Base-by-base conservation (phyloP, 2,888 invertebrate species). In the Sisyra terminalis region DNA sequence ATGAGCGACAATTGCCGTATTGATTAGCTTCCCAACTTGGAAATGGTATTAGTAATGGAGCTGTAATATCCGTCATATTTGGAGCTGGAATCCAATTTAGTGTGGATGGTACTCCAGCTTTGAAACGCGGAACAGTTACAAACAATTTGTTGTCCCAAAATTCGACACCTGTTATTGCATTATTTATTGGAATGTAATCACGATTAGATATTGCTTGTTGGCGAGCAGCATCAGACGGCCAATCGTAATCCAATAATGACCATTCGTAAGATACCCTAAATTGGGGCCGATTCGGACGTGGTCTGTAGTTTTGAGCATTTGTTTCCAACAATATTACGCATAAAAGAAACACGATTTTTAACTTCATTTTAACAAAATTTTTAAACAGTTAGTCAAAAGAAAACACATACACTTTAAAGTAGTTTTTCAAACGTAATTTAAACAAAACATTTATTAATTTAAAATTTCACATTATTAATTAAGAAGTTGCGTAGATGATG, bases 211-310 rank as follows among this genome's bases (percentile, higher is more conserved):
- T 56, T 46, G 73, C 75, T 46, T 59, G 60, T 39, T 66, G 61
- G 47, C 70, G 69, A 13, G 65, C 65, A 48, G 66, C 70, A 39
- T 67, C 69, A 47, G 66, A 66, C 30, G 69, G 70, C 78, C 79
- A 83, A 24, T 71, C 70, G 61, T 74, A 78, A 55, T 81, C 77
- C 47, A 81, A 63, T 47, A 68, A 69, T 55, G 71, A 73, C 82
- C 82, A 83, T 63, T 81, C 78, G 60, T 78, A 77, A 45, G 76
- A 69, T 29, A 79, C 80, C 45, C 71, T 67, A 58, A 82, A 80
- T 54, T 73, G 72, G 54, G 51, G 58, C 44, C 45, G 34, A 64
- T 56, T 42, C 62, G 64, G 57, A 60, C 60, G 48, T 62, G 60
- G 35, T 13, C 14, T n/a, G 13, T 10, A 13, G 13, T 35, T 13